Percentiles rank a stretch among this genome's conserved stretches.
Evolutionary conservation across 1,140 invertebrate genomes (phyloP).

Genomic region (Drosophila azteca): DNA sequence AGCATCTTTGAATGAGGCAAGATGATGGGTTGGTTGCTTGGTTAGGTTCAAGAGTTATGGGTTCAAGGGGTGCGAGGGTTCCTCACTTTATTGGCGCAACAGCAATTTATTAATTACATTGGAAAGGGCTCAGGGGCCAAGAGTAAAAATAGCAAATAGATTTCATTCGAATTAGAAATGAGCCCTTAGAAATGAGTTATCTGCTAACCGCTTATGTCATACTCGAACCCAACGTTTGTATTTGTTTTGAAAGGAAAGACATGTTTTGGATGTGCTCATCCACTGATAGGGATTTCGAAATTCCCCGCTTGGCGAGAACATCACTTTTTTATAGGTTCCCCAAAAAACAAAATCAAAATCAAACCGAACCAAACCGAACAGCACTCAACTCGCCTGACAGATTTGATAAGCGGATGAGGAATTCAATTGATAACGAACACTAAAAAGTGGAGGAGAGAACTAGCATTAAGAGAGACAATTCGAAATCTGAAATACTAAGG

Average conservation of each 20-base stretch:
- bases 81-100: constrained; percentile 66
- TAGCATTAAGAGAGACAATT: no score
- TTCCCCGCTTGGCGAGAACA: background rate
- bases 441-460: no score
- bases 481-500: no score
- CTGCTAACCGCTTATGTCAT: constrained; percentile 60
- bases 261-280: constrained; percentile 1
- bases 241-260: background rate
- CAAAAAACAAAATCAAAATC: background rate
- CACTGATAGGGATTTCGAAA: constrained; percentile 5
- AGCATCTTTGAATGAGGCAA: constrained; percentile 56
- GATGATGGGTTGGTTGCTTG: constrained; percentile 16
- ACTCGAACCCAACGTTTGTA: constrained; percentile 2
- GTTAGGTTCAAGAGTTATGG: constrained; percentile 39
- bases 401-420: constrained; percentile 28
- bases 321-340: constrained; percentile 5
- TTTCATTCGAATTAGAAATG: constrained; percentile 42
- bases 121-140: constrained; percentile 3
- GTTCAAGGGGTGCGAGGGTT: constrained; percentile 47
- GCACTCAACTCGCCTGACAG: constrained; percentile 20
- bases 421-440: no score
- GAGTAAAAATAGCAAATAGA: constrained; percentile 56
- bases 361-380: constrained; percentile 17
- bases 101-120: constrained; percentile 67
- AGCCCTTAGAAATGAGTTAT: constrained; percentile 36